Evolutionary conservation across 2,888 invertebrate species (phyloP).

Genomic region (Caenorhabditis virilis): DNA sequence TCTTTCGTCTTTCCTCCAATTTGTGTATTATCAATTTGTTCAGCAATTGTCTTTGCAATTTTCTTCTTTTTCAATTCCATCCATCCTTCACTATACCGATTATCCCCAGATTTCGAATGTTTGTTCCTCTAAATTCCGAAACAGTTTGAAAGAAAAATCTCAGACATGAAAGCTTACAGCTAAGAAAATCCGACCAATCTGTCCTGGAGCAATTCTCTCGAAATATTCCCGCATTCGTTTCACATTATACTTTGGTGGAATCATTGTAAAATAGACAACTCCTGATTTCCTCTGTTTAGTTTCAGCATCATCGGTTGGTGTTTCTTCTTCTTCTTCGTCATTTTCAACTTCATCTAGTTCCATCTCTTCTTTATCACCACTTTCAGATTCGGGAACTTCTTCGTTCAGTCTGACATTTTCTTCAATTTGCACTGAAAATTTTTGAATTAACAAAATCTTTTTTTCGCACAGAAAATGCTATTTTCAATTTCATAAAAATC

Average conservation of each 20-base stretch:
- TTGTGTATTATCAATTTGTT: constrained; percentile 81
- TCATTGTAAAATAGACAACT: constrained; percentile 58
- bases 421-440: too few relatives aligned
- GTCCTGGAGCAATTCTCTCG: constrained; percentile 51
- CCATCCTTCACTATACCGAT: constrained; percentile 64
- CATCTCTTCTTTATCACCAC: constrained; percentile 6
- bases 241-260: constrained; percentile 62
- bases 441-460: not conserved
- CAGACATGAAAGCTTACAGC: too few relatives aligned
- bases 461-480: not conserved
- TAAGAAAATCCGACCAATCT: constrained; percentile 60
- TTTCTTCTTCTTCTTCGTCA: constrained; percentile 15
- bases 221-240: constrained; percentile 52
- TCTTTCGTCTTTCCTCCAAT: constrained; percentile 85
- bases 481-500: not conserved
- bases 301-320: constrained; percentile 8
- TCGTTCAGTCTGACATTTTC: too few relatives aligned
- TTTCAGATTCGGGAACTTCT: constrained; percentile 4
- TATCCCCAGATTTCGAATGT: constrained; percentile 20
- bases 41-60: constrained; percentile 82
- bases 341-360: constrained; percentile 9
- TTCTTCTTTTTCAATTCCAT: constrained; percentile 63
- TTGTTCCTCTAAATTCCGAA: constrained; percentile 49
- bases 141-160: too few relatives aligned
- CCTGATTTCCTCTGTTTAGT: constrained; percentile 44